Evolutionary conservation across 2,888 invertebrate species (phyloP).

Genomic region (Colostygia pectinataria): DNA sequence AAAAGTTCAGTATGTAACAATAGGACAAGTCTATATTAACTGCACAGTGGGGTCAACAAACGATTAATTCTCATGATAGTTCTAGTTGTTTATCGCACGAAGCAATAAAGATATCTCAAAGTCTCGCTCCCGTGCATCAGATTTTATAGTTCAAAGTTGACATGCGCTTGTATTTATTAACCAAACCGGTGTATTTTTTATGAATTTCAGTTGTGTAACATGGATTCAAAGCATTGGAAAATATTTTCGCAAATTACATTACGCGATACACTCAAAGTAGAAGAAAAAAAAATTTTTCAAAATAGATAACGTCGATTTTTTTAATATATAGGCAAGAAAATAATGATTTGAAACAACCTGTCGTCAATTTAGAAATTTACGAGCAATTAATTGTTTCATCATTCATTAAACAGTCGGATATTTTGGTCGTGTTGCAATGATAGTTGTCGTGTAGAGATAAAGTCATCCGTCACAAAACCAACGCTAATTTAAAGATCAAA

Average conservation of each 20-base stretch:
- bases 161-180: neutral
- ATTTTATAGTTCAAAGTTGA: slow-evolving; percentile 19
- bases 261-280: too few relatives aligned
- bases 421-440: slow-evolving; percentile 3
- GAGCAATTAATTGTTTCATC: slow-evolving; percentile 14
- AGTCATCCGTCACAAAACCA: slow-evolving; percentile 11
- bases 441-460: too few relatives aligned
- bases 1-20: slow-evolving; percentile 18
- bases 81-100: slow-evolving; percentile 65
- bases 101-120: slow-evolving; percentile 66
- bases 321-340: too few relatives aligned
- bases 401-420: slow-evolving; percentile 6
- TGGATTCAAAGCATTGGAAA: too few relatives aligned
- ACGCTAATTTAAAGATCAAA: slow-evolving; percentile 19
- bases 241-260: too few relatives aligned
- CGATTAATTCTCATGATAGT: slow-evolving; percentile 68
- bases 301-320: too few relatives aligned
- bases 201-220: too few relatives aligned
- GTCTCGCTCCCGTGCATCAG: slow-evolving; percentile 42
- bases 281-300: too few relatives aligned
- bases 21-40: slow-evolving; percentile 26
- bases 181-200: too few relatives aligned
- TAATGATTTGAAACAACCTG: too few relatives aligned
- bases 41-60: slow-evolving; percentile 52
- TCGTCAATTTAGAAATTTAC: too few relatives aligned